These are phyloP conservation scores for Mastomys coucha DNA, from an alignment of 2,113 vertebrate genomes.

Conservation along the genomic window DNA sequence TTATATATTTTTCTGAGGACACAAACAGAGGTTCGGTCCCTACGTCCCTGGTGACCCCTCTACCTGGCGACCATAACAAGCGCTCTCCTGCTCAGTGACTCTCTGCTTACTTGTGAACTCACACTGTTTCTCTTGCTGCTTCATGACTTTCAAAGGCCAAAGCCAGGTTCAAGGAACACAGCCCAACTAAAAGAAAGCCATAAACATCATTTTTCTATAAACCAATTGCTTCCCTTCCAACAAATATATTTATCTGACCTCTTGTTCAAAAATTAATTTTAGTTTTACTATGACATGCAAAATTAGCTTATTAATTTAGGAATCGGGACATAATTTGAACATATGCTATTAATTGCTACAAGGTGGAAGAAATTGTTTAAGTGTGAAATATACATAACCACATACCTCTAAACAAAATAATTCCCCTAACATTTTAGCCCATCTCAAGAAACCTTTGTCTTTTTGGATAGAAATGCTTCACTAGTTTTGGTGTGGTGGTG, in stretches of 20 bases:
- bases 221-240: constrained; percentile 30
- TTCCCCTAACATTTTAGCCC: not conserved
- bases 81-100: no score
- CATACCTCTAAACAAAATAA: not conserved
- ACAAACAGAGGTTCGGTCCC: not conserved
- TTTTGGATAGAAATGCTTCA: not conserved
- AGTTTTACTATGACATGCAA: not conserved
- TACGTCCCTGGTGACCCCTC: not conserved
- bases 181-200: constrained; percentile 35
- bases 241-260: not conserved
- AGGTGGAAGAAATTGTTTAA: not conserved
- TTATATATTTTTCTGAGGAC: constrained; percentile 30
- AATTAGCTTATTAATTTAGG: constrained; percentile 44
- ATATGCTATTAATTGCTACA: not conserved
- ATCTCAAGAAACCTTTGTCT: not conserved
- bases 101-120: not conserved
- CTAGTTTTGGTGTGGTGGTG: not conserved
- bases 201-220: constrained; percentile 1
- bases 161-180: constrained; percentile 8
- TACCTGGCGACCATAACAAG: not conserved
- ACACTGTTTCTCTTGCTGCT: not conserved
- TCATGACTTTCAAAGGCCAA: constrained; percentile 41
- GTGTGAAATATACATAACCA: constrained; percentile 35
- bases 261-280: constrained; percentile 37
- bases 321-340: not conserved